These are phyloP conservation scores for Thalassoma bifasciatum DNA, from an alignment of 2,113 vertebrate genomes.

Conservation along the genomic window DNA sequence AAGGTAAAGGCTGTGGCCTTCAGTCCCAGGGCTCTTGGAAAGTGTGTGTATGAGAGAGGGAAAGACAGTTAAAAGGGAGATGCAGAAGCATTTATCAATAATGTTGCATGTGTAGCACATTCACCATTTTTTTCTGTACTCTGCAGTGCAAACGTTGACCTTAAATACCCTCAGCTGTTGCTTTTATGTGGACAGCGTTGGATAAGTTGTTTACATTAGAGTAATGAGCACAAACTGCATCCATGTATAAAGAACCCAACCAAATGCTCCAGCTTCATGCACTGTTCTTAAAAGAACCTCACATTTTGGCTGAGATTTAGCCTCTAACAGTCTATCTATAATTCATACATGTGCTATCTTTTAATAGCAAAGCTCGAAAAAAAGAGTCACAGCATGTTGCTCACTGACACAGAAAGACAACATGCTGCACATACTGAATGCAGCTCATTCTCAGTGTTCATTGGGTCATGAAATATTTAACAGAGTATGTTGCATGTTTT, in stretches of 20 bases:
- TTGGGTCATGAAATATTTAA: conserved; percentile 56
- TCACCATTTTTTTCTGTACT: neutral
- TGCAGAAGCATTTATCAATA: conserved; percentile 18
- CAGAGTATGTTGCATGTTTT: conserved; percentile 36
- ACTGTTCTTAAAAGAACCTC: conserved; percentile 31
- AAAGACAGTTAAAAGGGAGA: neutral
- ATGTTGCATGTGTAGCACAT: neutral
- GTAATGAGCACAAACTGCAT: conserved; percentile 16
- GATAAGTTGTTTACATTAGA: conserved; percentile 11
- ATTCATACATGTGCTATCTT: conserved; percentile 70
- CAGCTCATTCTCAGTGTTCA: conserved; percentile 42
- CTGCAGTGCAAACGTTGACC: neutral
- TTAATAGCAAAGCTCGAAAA: conserved; percentile 55
- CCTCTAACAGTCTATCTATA: conserved; percentile 61
- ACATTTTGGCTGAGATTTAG: conserved; percentile 51
- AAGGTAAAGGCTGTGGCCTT: conserved; percentile 66
- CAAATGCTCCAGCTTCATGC: conserved; percentile 3
- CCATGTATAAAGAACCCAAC: conserved; percentile 5
- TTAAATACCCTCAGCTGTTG: neutral
- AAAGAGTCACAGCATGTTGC: conserved; percentile 62
- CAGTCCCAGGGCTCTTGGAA: conserved; percentile 42
- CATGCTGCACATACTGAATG: conserved; percentile 26
- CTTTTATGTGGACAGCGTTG: conserved; percentile 19
- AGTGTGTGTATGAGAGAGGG: conserved; percentile 25
- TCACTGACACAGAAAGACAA: conserved; percentile 66